Percentiles rank a stretch among this genome's conserved stretches.
Conservation (phyloP, 2,113 vertebrate genomes). For the Hipposideros armiger region DNA sequence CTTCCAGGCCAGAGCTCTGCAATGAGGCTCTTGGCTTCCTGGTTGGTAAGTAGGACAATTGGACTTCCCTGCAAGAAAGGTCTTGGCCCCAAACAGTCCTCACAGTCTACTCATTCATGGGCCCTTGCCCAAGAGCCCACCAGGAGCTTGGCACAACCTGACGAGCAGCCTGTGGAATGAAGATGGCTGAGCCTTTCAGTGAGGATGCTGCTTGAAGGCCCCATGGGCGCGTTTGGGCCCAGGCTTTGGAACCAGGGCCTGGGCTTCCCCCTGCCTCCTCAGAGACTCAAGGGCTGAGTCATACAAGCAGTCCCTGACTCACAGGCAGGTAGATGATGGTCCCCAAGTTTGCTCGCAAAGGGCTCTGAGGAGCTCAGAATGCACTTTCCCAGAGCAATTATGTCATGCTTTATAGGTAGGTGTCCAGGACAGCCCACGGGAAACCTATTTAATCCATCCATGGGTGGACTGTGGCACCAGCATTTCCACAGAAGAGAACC, state of each 20-base stretch:
- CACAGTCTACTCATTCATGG: background rate
- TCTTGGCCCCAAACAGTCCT: background rate
- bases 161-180: rapidly evolving
- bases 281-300: background rate
- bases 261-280: background rate
- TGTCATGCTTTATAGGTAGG: background rate
- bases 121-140: background rate
- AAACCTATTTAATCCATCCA: background rate
- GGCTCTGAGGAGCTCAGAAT: background rate
- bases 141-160: background rate
- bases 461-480: rapidly evolving
- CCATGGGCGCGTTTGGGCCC: background rate
- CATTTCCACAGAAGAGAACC: background rate
- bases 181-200: background rate
- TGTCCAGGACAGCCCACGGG: background rate
- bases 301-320: background rate
- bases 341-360: background rate
- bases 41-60: background rate
- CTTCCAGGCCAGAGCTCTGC: background rate
- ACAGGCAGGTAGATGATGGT: background rate
- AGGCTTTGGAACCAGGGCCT: background rate
- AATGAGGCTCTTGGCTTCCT: background rate
- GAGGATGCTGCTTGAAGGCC: background rate
- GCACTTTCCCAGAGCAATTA: background rate
- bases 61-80: too few relatives aligned